Evolutionary conservation across 2,888 invertebrate species (phyloP), one percentile per base, ranked within the genome.

Genomic region (Leptopilina syphax): DNA sequence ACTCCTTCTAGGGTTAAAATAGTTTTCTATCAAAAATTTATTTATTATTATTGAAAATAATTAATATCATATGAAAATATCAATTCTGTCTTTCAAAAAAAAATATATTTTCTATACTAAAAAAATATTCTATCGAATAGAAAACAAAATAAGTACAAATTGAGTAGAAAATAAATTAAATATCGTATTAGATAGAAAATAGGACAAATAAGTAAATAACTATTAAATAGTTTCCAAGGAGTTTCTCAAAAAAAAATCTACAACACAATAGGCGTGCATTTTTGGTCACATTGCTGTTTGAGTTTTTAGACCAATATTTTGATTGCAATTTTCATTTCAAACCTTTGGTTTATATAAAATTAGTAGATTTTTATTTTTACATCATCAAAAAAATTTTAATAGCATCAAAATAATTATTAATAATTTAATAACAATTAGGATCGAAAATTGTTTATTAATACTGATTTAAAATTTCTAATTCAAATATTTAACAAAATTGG

Each of bases 181-280:
- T 65, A 34, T 24, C 1, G 4, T 12, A 65, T 50, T 50, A 10
- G 10, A n/a, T 18, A 60, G 13, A n/a, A 60, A 60, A 18, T 60
- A 60, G 12, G 18, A 5, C 1, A 63, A 24, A 63, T 24, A 24
- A 2, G 6, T 18, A 63, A 24, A 63, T 24, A 24, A 2, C 18
- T 18, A 63, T 63, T 9, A 63, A 63, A 63, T 63, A 63, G 50
- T 9, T 63, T 24, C 27, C 9, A 63, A 24, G 24, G 18, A 9
- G 13, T n/a, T 8, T 70, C 3, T 27, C n/a, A 54, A 50, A 50
- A 50, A 68, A 10, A 50, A 10, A 70, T 27, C 50, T 70, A 50
- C 70, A 54, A 50, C 57, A 65, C 47, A 50, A 65, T 77, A 66
- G 65, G 77, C 66, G 67, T 66, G 54, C 34, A 12, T 12, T 66